Evolutionary conservation across 1,140 invertebrate species (phyloP), one percentile per base, ranked within the genome.

Genomic region (Drosophila navojoa): DNA sequence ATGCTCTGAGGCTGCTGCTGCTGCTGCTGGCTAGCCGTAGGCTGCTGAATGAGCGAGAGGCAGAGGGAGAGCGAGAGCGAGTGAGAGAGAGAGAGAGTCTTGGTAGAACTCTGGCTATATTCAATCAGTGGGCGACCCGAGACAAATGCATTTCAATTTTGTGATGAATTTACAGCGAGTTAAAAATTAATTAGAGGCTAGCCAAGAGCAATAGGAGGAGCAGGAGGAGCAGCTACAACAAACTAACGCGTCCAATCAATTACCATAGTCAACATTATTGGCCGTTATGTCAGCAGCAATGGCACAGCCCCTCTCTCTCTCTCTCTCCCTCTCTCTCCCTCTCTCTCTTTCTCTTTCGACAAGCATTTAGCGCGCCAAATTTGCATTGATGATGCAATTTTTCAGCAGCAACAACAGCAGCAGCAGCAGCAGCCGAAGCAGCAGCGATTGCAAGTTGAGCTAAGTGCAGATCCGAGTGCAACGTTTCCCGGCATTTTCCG

Each of bases 301-400:
- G 50, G 13, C 16, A 15, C 42, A n/a, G 42, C 42, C 13, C 5
- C n/a, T 11, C 11, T 4, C n/a, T n/a, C n/a, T 0, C 32, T 38
- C 32, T 57, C 27, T n/a, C 25, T 19, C 9, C 19, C 53, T 32
- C n/a, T 1, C 5, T 10, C 16, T 49, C 47, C 25, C 10, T 49
- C 19, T 25, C 11, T 49, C 32, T 6, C 32, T 25, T 7, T 16
- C 9, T 59, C 27, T 19, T 6, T n/a, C 27, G 25, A 67, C 52
- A 52, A 75, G 27, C 71, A 71, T 75, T 77, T 71, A 75, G 55
- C 71, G 49, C 64, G 54, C 62, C 55, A 81, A 82, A 87, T 87
- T 87, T 89, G 84, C 82, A 87, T 87, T 87, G 84, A 87, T 87
- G 84, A 89, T 87, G 82, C 84, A 86, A 82, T 79, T 82, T 82